phyloP scores from a whole-genome alignment of 2,888 invertebrate genomes.

The Andrena flavipes region DNA sequence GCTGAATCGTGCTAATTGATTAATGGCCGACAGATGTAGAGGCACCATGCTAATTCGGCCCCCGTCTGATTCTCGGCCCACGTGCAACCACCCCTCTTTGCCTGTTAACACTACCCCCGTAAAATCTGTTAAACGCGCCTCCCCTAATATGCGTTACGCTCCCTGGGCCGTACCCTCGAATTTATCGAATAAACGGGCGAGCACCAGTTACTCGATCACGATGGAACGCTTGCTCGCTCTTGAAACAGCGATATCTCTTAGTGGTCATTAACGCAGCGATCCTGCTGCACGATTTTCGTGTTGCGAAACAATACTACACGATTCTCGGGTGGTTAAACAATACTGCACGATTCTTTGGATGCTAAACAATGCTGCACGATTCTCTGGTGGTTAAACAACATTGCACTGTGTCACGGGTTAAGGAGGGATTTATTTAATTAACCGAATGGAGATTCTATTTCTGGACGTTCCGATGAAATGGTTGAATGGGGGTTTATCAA shows the following conservation, averaged over 20 bases:
- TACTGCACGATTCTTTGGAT: background rate
- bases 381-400: no score
- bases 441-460: no score
- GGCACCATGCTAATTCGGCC: constrained; percentile 46
- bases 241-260: background rate
- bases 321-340: background rate
- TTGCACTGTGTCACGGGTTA: no score
- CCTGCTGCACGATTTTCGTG: constrained; percentile 4
- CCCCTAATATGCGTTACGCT: constrained; percentile 49
- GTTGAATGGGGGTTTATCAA: background rate
- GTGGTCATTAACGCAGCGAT: background rate
- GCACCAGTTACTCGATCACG: constrained; percentile 6
- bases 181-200: constrained; percentile 45
- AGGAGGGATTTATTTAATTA: no score
- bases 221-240: background rate
- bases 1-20: constrained; percentile 58
- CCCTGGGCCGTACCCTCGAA: constrained; percentile 23
- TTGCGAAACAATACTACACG: background rate
- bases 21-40: constrained; percentile 59
- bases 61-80: constrained; percentile 28
- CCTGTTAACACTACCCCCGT: constrained; percentile 46
- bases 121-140: constrained; percentile 54
- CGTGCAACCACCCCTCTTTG: background rate
- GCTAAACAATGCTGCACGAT: no score
- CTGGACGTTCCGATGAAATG: no score